Evolutionary conservation across 2,888 invertebrate species (phyloP), one percentile per base, ranked within the genome.

Genomic region (Sialis fuliginosa): DNA sequence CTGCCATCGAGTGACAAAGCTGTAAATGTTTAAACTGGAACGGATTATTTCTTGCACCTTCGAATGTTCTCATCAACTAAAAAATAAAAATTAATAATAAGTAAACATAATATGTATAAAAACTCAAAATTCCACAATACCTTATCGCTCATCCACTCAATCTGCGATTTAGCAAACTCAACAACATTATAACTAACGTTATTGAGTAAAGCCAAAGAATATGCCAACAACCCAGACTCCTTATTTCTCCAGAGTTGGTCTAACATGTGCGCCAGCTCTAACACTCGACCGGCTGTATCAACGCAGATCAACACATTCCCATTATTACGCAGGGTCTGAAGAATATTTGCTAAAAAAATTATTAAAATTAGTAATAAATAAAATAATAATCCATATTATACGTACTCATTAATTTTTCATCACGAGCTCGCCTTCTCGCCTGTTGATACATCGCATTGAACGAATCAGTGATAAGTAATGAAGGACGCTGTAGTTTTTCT

Each of bases 131-230:
- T 42, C 12, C 8, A 45, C 9, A 6, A 10, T 39, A 45, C 45
- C 39, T 96, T 97, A 60, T 98, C 97, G 60, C 93, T 93, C 98
- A 99, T 98, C 98, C 97, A 98, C 67, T 98, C 98, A 54, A 98
- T 93, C 75, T 86, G 93, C 0, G 93, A 93, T 64, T 97, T 98
- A 2, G 98, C 97, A 66, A 97, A 97, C 65, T 97, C 97, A 2
- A 97, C 89, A 0, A 97, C 97, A 61, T 97, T 97, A 59, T 95
- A 97, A 61, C 93, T 91, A 49, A 98, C 95, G 61, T 97, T 95
- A 56, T 90, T 97, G 2, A 98, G 69, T 47, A 98, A 69, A 0
- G 93, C 90, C 44, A 98, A 66, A 0, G 93, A 92, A 65, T 97
- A 98, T 0, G 93, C 89, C 50, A 92, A 79, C 4, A 98, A 70